phyloP scores from a whole-genome alignment of 1,140 invertebrate species.

The Tribolium madens region DNA sequence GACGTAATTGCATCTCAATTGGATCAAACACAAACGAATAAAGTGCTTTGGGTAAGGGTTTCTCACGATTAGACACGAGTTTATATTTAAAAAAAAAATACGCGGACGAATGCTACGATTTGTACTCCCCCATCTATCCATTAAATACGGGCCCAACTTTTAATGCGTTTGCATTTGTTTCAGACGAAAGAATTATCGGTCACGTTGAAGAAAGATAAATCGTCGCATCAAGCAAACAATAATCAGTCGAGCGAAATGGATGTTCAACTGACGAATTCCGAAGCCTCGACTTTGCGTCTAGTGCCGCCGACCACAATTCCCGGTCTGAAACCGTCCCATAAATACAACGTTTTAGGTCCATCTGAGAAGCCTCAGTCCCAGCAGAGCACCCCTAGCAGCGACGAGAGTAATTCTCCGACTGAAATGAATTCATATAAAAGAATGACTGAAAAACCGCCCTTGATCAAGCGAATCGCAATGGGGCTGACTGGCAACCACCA shows the following conservation, averaged over 20 bases:
- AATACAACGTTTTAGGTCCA: conserved; percentile 68
- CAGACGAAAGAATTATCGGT: conserved; percentile 61
- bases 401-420: conserved; percentile 89
- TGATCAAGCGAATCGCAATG: conserved; percentile 83
- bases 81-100: too few species aligned
- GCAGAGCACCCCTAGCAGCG: conserved; percentile 81
- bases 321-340: conserved; percentile 68
- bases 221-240: conserved; percentile 46
- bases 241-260: conserved; percentile 67
- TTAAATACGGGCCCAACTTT: conserved; percentile 30
- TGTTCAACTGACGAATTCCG: conserved; percentile 68
- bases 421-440: conserved; percentile 88
- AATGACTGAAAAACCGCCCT: conserved; percentile 83
- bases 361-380: conserved; percentile 68
- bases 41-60: conserved; percentile 63
- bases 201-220: conserved; percentile 58
- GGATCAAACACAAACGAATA: conserved; percentile 62
- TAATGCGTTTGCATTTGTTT: conserved; percentile 44
- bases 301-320: conserved; percentile 69
- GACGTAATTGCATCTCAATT: conserved; percentile 65
- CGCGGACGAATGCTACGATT: neutral
- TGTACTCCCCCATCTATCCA: conserved; percentile 3
- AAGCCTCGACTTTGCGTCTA: conserved; percentile 68
- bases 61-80: neutral
- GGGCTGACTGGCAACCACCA: conserved; percentile 70